Conservation (phyloP, 2,888 invertebrate species). For the Stenoptilia bipunctidactyla region DNA sequence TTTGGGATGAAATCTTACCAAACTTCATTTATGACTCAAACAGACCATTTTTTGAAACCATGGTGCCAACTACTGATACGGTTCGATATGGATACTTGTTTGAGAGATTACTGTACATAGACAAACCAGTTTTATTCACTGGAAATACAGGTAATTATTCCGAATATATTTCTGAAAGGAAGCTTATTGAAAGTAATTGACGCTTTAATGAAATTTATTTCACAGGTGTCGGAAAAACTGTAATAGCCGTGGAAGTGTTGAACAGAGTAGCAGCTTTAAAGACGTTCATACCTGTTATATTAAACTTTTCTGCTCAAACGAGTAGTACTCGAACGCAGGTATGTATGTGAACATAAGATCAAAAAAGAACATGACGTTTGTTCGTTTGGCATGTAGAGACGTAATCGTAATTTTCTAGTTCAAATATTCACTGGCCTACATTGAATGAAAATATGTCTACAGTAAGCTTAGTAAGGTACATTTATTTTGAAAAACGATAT, state of each 20-base stretch:
- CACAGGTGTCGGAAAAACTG: constrained; percentile 91
- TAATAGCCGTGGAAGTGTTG: constrained; percentile 82
- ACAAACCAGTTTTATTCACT: constrained; percentile 88
- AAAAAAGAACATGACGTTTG: too few species aligned
- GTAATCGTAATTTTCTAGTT: too few species aligned
- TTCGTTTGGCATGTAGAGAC: too few species aligned
- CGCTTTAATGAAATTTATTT: constrained; percentile 12
- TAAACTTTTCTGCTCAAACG: constrained; percentile 94
- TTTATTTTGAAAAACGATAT: too few species aligned
- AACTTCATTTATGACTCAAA: constrained; percentile 77
- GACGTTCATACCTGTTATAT: constrained; percentile 78
- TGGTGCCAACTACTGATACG: constrained; percentile 93
- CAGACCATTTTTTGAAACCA: constrained; percentile 87
- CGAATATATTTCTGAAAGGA: background rate
- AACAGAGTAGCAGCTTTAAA: constrained; percentile 73
- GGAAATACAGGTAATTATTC: constrained; percentile 80
- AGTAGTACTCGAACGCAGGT: constrained; percentile 84
- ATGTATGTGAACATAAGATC: too few species aligned
- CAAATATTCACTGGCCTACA: too few species aligned
- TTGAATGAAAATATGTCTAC: too few species aligned
- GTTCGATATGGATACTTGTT: constrained; percentile 87
- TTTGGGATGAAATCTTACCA: constrained; percentile 85
- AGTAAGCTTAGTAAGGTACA: too few species aligned
- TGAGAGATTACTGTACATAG: constrained; percentile 78
- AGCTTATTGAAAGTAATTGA: background rate